Evolutionary conservation across 2,888 invertebrate species (phyloP).

Genomic region (Dioctria rufipes): DNA sequence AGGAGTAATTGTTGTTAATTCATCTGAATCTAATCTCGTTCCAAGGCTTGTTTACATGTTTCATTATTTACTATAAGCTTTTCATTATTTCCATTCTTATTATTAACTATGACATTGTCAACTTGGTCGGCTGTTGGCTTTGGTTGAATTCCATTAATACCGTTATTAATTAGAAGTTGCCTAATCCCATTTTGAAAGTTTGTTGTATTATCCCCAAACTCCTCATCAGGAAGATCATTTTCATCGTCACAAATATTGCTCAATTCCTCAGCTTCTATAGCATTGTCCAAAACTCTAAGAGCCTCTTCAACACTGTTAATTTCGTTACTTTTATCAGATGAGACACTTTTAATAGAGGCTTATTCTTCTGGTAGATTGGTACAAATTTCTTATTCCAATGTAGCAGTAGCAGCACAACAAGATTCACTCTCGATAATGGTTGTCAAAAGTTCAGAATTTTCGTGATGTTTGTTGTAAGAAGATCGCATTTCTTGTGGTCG

Average conservation of each 20-base stretch:
- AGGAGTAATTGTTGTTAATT: constrained; percentile 61
- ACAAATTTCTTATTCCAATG: not conserved
- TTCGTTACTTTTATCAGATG: constrained; percentile 58
- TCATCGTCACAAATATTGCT: constrained; percentile 37
- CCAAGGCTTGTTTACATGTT: constrained; percentile 58
- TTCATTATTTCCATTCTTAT: not conserved
- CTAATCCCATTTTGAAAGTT: constrained; percentile 57
- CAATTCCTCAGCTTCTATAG: constrained; percentile 60
- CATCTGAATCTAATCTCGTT: constrained; percentile 59
- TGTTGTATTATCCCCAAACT: constrained; percentile 51
- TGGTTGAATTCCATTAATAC: constrained; percentile 33
- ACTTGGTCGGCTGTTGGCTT: constrained; percentile 15
- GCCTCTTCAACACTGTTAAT: constrained; percentile 61
- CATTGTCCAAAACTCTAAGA: constrained; percentile 60
- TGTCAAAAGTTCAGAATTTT: constrained; percentile 1
- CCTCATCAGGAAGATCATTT: constrained; percentile 37
- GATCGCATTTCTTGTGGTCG: not conserved
- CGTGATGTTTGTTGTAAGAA: not conserved
- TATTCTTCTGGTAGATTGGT: constrained; percentile 46
- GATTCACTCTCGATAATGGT: not conserved
- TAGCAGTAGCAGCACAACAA: not conserved
- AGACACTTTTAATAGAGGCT: constrained; percentile 55
- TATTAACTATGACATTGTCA: constrained; percentile 16
- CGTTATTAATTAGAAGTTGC: constrained; percentile 55
- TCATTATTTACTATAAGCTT: not conserved